phyloP scores from a whole-genome alignment of 2,113 vertebrate species.

The Atrichornis clamosus region DNA sequence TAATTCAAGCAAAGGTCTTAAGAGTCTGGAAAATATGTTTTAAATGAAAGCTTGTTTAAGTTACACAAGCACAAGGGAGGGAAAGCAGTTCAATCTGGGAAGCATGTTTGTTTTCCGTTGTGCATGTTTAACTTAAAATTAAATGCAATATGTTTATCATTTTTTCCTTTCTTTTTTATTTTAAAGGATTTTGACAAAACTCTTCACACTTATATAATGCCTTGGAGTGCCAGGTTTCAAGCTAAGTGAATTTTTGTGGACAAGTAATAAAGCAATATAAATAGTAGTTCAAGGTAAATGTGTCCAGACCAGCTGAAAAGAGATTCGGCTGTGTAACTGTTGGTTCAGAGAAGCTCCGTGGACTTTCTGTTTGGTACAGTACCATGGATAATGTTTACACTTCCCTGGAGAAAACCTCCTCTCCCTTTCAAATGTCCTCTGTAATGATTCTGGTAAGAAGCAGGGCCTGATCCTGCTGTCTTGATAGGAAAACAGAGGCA shows the following conservation, averaged over 20 bases:
- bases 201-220: neutral
- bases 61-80: neutral
- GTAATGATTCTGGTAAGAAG: neutral
- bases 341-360: neutral
- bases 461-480: neutral
- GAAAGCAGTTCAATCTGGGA: neutral
- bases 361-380: neutral
- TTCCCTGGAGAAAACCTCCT: neutral
- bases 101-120: constrained; percentile 32
- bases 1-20: constrained; percentile 10
- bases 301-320: neutral
- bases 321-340: neutral
- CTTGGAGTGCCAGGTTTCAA: neutral
- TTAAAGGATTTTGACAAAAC: neutral
- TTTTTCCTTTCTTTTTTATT: neutral
- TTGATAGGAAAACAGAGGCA: neutral
- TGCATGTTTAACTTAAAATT: constrained; percentile 24
- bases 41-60: constrained; percentile 46
- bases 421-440: neutral
- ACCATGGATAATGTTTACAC: neutral
- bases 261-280: neutral
- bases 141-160: neutral
- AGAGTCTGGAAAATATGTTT: constrained; percentile 23
- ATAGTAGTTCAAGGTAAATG: neutral
- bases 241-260: neutral